Evolutionary conservation across 1,140 invertebrate species (phyloP), one percentile per base, ranked within the genome.

Genomic region (Saxidomus purpurata): DNA sequence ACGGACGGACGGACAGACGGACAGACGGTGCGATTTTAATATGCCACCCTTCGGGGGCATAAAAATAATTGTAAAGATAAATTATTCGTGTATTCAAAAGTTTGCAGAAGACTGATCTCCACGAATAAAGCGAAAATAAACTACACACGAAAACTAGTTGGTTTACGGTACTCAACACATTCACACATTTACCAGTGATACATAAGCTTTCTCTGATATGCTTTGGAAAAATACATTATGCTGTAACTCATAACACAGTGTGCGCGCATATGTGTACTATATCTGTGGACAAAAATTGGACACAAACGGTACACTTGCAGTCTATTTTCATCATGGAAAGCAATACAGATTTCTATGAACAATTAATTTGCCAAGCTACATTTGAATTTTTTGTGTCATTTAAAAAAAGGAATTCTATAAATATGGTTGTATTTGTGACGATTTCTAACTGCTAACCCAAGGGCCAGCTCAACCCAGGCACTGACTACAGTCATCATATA

Each of bases 321-420:
- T 43, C 43, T 43, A 43, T 43, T 15, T 63, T 55, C 8, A 19
- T 25, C 15, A 63, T n/a, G n/a, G 8, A 63, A 63, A 63, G 59
- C 25, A 28, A 28, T 63, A 63, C 15, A 63, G 19, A 28, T n/a
- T 63, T 63, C 59, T 63, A 63, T 28, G 8, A 28, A n/a, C 25
- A 63, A 63, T 4, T n/a, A n/a, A 63, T 28, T 43, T 43, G 59
- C 59, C 19, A 63, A 63, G 59, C 59, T n/a, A 59, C 52, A 63
- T n/a, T 63, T 63, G 4, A 8, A 28, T 63, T 63, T n/a, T 63
- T 63, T 63, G 59, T 63, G 59, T 63, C 59, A 63, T 63, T n/a
- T n/a, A n/a, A n/a, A n/a, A n/a, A 28, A 25, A 63, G 19, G 25
- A 28, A 63, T 8, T 4, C n/a, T 63, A 63, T 28, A 63, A n/a